phyloP scores from a whole-genome alignment of 1,140 invertebrate species.

The Brevipalpus yothersi region DNA sequence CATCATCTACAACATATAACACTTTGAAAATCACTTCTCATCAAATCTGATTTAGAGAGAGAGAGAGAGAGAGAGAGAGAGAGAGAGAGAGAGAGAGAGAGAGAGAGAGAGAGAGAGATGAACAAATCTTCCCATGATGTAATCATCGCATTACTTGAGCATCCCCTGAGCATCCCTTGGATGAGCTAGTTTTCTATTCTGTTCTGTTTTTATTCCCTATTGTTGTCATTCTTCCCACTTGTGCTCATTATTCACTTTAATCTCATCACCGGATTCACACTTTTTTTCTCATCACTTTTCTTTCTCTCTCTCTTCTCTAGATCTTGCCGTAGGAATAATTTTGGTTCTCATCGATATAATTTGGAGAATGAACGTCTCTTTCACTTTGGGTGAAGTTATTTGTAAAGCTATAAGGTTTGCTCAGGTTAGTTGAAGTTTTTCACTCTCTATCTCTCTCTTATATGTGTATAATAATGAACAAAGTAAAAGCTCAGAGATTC shows the following conservation, averaged over 20 bases:
- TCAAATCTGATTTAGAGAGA: no score
- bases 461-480: no score
- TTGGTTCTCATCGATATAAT: constrained; percentile 64
- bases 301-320: constrained; percentile 27
- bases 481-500: no score
- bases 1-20: no score
- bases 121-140: no score
- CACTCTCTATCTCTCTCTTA: not conserved
- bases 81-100: no score
- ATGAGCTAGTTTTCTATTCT: not conserved
- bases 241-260: not conserved
- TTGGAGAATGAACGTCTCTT: constrained; percentile 57
- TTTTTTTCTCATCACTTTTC: not conserved
- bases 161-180: not conserved
- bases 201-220: not conserved
- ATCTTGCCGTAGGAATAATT: constrained; percentile 59
- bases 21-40: no score
- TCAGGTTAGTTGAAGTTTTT: not conserved
- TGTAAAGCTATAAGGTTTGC: not conserved
- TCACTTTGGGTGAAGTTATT: constrained; percentile 45
- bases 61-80: no score
- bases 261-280: not conserved
- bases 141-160: not conserved
- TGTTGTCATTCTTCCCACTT: not conserved
- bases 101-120: no score